Evolutionary conservation across 1,140 invertebrate species (phyloP), one percentile per base, ranked within the genome.

Genomic region (Colletes latitarsis): DNA sequence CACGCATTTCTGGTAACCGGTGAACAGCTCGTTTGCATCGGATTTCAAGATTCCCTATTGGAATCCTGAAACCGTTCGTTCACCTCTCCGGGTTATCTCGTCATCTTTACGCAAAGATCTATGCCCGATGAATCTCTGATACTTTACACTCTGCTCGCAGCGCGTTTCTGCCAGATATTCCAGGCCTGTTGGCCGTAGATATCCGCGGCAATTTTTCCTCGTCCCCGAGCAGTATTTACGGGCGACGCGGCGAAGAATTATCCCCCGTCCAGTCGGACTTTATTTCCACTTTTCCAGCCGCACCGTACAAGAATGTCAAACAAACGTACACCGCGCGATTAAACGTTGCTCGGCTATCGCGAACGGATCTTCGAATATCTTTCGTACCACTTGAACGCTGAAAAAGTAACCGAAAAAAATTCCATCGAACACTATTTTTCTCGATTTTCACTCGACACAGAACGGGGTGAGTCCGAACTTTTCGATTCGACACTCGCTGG

Each of bases 91-190:
- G 71, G 55, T 69, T 84, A 84, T 84, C 84, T 77, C 53, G 83
- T 82, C 84, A 85, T 85, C 83, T 57, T 57, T 52, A 74, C 49
- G 64, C 53, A 39, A 73, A 80, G 84, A 85, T 85, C 83, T 82
- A 77, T 63, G 78, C 69, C 30, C 84, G 74, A 75, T 55, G 71
- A 68, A 76, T 84, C 82, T 62, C 30, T 66, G 77, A 79, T 73
- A 79, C 77, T 79, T 79, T 69, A 77, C 81, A 53, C 70, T 63
- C 30, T 21, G 62, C 64, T 39, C 62, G 15, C 53, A 49, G 4
- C 52, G 30, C 17, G 41, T 3, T 12, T 21, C 21, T n/a, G 19
- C 39, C 58, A 39, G 58, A 64, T 79, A 66, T 79, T 79, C 77
- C 68, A 43, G 58, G 12, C 58, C 52, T 49, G 68, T 82, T 74